phyloP scores from a whole-genome alignment of 2,888 invertebrate species.

The Octodonta nipae region DNA sequence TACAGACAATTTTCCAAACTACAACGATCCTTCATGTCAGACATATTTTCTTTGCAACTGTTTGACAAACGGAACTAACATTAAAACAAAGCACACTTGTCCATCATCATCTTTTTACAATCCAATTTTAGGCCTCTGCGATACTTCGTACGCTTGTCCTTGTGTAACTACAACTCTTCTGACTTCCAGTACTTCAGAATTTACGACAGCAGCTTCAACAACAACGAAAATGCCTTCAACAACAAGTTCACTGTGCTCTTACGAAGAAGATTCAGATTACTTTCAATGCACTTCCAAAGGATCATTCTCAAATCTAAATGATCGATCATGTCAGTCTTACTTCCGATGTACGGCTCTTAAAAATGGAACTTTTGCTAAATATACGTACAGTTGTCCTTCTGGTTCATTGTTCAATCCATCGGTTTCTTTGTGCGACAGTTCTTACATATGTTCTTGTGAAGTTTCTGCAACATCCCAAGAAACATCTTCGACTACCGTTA shows the following conservation, averaged over 20 bases:
- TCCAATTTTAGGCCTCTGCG: slow-evolving; percentile 31
- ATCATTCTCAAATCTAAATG: slow-evolving; percentile 33
- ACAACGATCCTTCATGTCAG: no score
- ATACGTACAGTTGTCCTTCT: slow-evolving; percentile 14
- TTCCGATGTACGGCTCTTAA: slow-evolving; percentile 16
- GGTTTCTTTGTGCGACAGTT: slow-evolving; percentile 10
- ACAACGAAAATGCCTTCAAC: no score
- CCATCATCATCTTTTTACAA: slow-evolving; percentile 27
- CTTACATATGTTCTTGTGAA: slow-evolving; percentile 15
- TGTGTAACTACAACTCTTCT: background rate
- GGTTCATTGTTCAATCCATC: slow-evolving; percentile 1
- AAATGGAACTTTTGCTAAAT: slow-evolving; percentile 26
- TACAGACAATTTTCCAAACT: no score
- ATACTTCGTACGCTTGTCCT: slow-evolving; percentile 33
- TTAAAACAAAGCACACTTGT: slow-evolving; percentile 20
- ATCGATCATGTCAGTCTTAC: slow-evolving; percentile 22
- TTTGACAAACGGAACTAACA: no score
- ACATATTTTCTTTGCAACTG: no score
- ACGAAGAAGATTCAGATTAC: slow-evolving; percentile 3
- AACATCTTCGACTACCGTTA: background rate
- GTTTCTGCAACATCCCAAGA: background rate
- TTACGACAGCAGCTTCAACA: no score
- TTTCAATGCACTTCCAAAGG: slow-evolving; percentile 29
- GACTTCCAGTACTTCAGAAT: background rate
- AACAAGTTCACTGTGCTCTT: slow-evolving; percentile 3